These are phyloP conservation scores for Taurulus bubalis DNA, from an alignment of 2,113 vertebrate species.

Conservation along the genomic window DNA sequence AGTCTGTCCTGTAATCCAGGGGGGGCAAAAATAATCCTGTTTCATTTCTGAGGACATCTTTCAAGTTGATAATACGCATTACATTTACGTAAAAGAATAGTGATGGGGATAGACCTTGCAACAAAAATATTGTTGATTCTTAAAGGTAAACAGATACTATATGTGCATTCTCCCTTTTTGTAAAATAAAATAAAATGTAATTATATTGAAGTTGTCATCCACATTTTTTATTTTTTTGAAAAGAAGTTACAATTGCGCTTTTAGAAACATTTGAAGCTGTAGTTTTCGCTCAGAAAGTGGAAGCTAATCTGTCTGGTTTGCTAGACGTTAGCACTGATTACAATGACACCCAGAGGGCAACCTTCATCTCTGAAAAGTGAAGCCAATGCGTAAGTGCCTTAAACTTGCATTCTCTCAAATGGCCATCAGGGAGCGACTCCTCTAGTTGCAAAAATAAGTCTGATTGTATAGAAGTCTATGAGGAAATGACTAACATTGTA, in stretches of 20 bases:
- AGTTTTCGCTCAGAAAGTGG: neutral
- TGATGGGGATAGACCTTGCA: neutral
- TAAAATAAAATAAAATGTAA: neutral
- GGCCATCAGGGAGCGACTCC: neutral
- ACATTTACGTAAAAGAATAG: neutral
- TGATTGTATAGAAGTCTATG: neutral
- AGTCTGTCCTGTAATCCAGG: slow-evolving; percentile 34
- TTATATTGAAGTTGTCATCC: neutral
- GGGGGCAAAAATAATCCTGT: neutral
- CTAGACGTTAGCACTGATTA: neutral
- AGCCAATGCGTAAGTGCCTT: neutral
- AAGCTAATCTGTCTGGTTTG: neutral
- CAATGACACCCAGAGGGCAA: neutral
- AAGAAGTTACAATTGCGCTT: neutral
- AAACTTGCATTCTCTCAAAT: neutral
- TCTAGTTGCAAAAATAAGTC: neutral
- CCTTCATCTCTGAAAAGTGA: neutral
- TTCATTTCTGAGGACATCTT: slow-evolving; percentile 7
- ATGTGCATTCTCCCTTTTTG: neutral
- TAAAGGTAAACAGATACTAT: neutral
- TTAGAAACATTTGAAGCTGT: neutral
- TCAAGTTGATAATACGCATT: slow-evolving; percentile 2
- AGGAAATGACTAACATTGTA: neutral
- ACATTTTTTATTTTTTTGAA: neutral
- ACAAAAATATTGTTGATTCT: neutral